These are phyloP conservation scores for Hesperophylax magnus DNA, from an alignment of 1,140 invertebrate genomes.

Conservation along the genomic window DNA sequence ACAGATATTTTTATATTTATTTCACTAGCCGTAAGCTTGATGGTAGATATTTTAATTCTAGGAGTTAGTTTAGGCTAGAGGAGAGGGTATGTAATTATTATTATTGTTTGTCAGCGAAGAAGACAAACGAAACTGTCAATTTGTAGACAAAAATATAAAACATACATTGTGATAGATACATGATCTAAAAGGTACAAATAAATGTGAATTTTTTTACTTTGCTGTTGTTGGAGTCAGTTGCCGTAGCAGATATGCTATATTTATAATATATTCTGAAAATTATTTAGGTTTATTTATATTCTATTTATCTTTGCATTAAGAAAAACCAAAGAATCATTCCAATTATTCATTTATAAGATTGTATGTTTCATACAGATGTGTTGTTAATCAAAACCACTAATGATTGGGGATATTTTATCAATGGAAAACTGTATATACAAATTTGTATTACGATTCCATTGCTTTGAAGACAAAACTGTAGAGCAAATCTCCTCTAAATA, in stretches of 20 bases:
- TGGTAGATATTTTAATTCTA: constrained; percentile 18
- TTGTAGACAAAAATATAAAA: constrained; percentile 29
- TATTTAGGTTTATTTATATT: too few relatives aligned
- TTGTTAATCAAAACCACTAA: too few relatives aligned
- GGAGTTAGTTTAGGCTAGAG: constrained; percentile 8
- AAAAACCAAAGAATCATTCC: too few relatives aligned
- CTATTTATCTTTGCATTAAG: too few relatives aligned
- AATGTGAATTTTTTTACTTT: constrained; percentile 31
- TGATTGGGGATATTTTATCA: too few relatives aligned
- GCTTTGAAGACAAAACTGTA: not conserved
- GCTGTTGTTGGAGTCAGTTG: not conserved
- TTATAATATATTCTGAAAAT: not conserved
- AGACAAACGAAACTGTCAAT: constrained; percentile 30
- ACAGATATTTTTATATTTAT: constrained; percentile 27
- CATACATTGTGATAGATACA: constrained; percentile 35
- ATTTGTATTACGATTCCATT: not conserved
- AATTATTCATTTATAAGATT: too few relatives aligned
- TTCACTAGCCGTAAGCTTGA: constrained; percentile 18
- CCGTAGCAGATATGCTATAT: not conserved
- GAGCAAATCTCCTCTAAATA: not conserved
- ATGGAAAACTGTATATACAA: too few relatives aligned
- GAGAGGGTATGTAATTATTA: not conserved
- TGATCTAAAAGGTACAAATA: constrained; percentile 36
- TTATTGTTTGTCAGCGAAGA: not conserved
- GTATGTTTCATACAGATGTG: too few relatives aligned